Percentiles rank a stretch among this genome's conserved stretches.
phyloP scores from a whole-genome alignment of 53 echinoderm and acorn worm species.

The Patiria pectinifera region DNA sequence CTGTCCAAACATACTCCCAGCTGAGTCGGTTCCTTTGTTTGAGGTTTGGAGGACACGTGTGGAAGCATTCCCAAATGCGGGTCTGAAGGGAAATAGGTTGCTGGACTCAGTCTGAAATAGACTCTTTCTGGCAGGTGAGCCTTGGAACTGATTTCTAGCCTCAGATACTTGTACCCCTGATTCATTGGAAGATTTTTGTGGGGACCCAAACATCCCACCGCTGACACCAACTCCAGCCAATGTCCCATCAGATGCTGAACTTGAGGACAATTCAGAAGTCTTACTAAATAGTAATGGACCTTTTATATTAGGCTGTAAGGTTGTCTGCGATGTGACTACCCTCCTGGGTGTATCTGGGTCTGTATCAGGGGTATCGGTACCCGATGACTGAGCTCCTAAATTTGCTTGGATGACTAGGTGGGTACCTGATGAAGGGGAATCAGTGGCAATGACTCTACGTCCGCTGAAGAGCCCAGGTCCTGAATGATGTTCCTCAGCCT shows the following conservation, averaged over 20 bases:
- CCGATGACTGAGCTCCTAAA: slow-evolving; percentile 17
- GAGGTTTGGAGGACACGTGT: background rate
- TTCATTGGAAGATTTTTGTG: background rate
- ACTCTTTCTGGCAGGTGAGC: slow-evolving; percentile 19
- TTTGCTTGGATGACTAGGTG: slow-evolving; percentile 47
- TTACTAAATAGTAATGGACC: slow-evolving; percentile 28
- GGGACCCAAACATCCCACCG: slow-evolving; percentile 10
- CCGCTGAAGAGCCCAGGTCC: slow-evolving; percentile 7
- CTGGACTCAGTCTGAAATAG: background rate
- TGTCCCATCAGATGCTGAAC: background rate
- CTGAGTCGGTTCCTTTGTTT: background rate
- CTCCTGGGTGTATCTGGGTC: background rate
- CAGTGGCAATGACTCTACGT: slow-evolving; percentile 43
- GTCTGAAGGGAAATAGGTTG: background rate
- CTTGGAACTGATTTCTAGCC: background rate
- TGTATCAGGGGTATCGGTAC: slow-evolving; percentile 26
- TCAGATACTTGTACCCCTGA: background rate
- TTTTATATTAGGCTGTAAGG: background rate
- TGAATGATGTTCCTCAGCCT: background rate
- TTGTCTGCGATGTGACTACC: background rate
- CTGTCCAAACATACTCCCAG: background rate
- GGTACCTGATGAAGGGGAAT: slow-evolving; percentile 45
- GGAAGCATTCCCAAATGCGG: background rate
- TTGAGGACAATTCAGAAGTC: background rate
- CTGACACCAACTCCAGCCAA: slow-evolving; percentile 1